phyloP scores from a whole-genome alignment of 2,888 invertebrate species.

The Ethmia dodecea region DNA sequence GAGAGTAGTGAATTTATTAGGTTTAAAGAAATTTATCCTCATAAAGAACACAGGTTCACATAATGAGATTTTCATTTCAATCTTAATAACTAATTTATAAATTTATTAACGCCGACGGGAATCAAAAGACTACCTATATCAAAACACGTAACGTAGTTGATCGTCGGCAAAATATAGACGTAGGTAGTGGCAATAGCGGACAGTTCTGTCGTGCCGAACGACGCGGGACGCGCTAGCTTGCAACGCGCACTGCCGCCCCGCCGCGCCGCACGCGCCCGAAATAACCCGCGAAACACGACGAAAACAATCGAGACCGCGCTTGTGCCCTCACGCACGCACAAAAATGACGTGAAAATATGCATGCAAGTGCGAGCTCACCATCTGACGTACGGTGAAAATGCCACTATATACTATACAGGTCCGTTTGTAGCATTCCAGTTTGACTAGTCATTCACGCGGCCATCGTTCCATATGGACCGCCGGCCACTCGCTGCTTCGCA shows the following conservation, averaged over 20 bases:
- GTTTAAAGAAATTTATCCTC: too few species aligned
- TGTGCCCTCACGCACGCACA: slow-evolving; percentile 57
- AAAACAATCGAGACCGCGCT: slow-evolving; percentile 70
- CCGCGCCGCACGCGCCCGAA: slow-evolving; percentile 60
- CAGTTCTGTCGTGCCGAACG: slow-evolving; percentile 47
- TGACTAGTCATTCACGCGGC: slow-evolving; percentile 16
- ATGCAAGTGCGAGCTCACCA: slow-evolving; percentile 25
- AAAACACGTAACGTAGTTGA: slow-evolving; percentile 10
- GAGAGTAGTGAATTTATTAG: too few species aligned
- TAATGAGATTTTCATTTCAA: too few species aligned
- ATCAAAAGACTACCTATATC: background rate
- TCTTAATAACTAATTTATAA: too few species aligned
- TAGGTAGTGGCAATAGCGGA: slow-evolving; percentile 47
- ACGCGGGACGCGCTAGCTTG: slow-evolving; percentile 25
- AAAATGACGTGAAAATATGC: slow-evolving; percentile 68
- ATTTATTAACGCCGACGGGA: too few species aligned
- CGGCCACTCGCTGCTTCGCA: slow-evolving; percentile 20
- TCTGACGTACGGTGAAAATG: slow-evolving; percentile 27
- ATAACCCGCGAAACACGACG: slow-evolving; percentile 74
- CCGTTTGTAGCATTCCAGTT: slow-evolving; percentile 22
- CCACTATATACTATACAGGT: slow-evolving; percentile 13
- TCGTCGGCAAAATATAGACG: slow-evolving; percentile 46
- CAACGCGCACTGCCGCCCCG: slow-evolving; percentile 40
- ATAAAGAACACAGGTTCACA: too few species aligned
- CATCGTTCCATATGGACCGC: slow-evolving; percentile 22